These are phyloP conservation scores for Xenopus laevis DNA, from an alignment of 2,113 vertebrate species.

Conservation along the genomic window DNA sequence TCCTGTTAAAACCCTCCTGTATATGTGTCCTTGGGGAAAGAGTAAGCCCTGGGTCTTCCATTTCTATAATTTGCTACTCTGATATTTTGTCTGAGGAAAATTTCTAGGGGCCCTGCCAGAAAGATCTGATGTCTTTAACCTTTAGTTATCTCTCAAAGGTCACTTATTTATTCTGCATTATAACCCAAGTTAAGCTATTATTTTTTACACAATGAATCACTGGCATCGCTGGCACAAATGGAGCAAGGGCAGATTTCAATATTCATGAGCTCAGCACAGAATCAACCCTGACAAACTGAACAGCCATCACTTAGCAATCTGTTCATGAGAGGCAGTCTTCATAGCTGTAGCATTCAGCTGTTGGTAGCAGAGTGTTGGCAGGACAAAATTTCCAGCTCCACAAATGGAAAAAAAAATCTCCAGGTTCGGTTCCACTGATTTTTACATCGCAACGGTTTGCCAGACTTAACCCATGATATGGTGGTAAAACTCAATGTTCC, in stretches of 20 bases:
- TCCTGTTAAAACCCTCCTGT: conserved; percentile 37
- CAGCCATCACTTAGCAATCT: conserved; percentile 34
- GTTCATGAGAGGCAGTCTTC: conserved; percentile 18
- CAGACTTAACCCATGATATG: not conserved
- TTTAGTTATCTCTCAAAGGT: not conserved
- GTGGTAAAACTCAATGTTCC: too few species aligned
- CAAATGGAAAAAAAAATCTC: conserved; percentile 6
- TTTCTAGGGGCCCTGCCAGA: too few species aligned
- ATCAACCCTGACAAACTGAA: conserved; percentile 17
- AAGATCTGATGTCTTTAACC: not conserved
- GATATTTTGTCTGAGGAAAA: too few species aligned
- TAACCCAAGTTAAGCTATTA: not conserved
- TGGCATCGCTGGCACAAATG: not conserved
- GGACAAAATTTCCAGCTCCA: conserved; percentile 31
- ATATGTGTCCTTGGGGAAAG: conserved; percentile 9
- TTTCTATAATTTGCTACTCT: conserved; percentile 8
- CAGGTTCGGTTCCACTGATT: conserved; percentile 13
- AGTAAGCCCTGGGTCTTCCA: not conserved
- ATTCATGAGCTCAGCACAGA: conserved; percentile 10
- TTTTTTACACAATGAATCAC: not conserved
- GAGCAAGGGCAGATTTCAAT: not conserved
- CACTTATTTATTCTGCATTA: not conserved
- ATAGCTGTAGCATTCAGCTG: conserved; percentile 24
- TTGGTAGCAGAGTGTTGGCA: conserved; percentile 20
- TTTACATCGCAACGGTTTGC: conserved; percentile 11